phyloP scores from a whole-genome alignment of 2,888 invertebrate genomes.

The Druceiella hillmani region DNA sequence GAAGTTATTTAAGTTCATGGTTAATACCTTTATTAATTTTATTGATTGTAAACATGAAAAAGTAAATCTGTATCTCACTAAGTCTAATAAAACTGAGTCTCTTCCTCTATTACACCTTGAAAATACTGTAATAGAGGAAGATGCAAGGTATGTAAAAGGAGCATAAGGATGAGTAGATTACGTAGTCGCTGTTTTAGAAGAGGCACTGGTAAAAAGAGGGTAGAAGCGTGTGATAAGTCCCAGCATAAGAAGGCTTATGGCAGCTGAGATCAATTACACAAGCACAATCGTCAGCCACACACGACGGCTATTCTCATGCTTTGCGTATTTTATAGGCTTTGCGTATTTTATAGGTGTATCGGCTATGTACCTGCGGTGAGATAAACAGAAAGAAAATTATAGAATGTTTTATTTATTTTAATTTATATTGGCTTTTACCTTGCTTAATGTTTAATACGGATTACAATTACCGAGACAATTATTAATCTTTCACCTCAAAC shows the following conservation, averaged over 20 bases:
- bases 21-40: no score
- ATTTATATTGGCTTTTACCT: no score
- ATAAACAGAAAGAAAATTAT: no score
- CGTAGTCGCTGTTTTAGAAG: constrained; percentile 97
- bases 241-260: constrained; percentile 92
- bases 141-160: constrained; percentile 99
- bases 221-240: constrained; percentile 91
- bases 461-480: no score
- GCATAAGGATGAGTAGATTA: constrained; percentile 94
- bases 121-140: constrained; percentile 94
- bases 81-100: no score
- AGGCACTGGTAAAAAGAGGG: constrained; percentile 81
- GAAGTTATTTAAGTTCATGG: no score
- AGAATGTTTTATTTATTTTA: no score
- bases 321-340: constrained; percentile 98
- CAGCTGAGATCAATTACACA: constrained; percentile 89
- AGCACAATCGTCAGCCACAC: constrained; percentile 92
- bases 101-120: constrained; percentile 90
- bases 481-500: no score
- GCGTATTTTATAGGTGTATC: no score
- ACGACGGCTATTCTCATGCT: constrained; percentile 93
- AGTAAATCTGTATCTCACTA: no score
- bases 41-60: no score
- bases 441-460: no score
- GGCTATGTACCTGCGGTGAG: constrained; percentile 95